Evolutionary conservation across 2,888 invertebrate species (phyloP).

Genomic region (Tupiocoris notatus): DNA sequence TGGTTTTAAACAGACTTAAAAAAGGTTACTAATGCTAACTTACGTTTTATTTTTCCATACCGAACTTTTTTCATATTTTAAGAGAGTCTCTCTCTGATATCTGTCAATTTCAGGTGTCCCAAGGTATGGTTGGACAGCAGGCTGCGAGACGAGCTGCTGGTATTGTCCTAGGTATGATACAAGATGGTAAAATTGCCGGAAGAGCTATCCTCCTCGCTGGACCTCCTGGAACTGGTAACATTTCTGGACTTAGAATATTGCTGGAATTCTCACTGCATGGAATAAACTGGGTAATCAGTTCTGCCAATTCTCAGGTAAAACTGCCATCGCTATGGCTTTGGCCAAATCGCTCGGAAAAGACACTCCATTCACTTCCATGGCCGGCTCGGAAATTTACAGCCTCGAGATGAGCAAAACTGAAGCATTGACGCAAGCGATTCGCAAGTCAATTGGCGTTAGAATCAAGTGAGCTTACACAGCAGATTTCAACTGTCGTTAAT

Average conservation of each 20-base stretch:
- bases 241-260: not conserved
- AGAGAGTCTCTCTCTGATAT: not conserved
- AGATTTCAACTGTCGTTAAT: not conserved
- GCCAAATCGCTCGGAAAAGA: constrained; percentile 90
- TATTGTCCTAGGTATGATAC: constrained; percentile 94
- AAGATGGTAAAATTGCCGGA: constrained; percentile 82
- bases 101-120: constrained; percentile 63
- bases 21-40: too few species aligned
- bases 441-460: constrained; percentile 95
- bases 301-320: constrained; percentile 72
- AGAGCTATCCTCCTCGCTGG: constrained; percentile 92
- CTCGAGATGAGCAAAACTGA: constrained; percentile 99
- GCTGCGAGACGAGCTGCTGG: constrained; percentile 93
- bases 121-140: constrained; percentile 96
- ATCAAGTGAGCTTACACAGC: constrained; percentile 64
- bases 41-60: too few species aligned
- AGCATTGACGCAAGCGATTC: constrained; percentile 91
- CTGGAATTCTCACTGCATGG: not conserved
- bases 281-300: not conserved
- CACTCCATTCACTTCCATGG: constrained; percentile 98
- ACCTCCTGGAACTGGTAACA: constrained; percentile 77
- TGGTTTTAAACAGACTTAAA: too few species aligned
- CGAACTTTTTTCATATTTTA: too few species aligned
- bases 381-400: constrained; percentile 97
- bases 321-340: constrained; percentile 96